Percentiles rank a stretch among this genome's conserved stretches.
These are phyloP conservation scores for Cylas formicarius DNA, from an alignment of 1,140 invertebrate genomes.

Conservation along the genomic window DNA sequence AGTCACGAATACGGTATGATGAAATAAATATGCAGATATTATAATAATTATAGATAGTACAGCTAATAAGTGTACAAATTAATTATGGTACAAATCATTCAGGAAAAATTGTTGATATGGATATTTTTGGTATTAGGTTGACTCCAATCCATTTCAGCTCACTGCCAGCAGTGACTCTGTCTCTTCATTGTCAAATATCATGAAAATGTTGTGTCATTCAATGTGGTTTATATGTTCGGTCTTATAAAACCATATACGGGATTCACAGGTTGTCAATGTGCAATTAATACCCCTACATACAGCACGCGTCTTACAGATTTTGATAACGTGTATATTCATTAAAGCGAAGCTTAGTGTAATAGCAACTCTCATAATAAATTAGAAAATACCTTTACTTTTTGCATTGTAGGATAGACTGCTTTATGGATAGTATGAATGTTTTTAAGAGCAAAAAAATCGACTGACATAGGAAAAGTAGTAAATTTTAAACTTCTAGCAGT, in stretches of 20 bases:
- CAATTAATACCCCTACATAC: slow-evolving; percentile 16
- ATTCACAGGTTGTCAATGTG: no score
- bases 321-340: slow-evolving; percentile 20
- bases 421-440: no score
- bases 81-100: slow-evolving; percentile 38
- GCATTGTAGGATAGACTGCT: no score
- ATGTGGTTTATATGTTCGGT: slow-evolving; percentile 14
- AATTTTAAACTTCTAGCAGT: no score
- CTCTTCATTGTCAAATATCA: slow-evolving; percentile 31
- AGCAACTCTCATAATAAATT: slow-evolving; percentile 14
- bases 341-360: slow-evolving; percentile 20
- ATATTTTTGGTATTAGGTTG: slow-evolving; percentile 29
- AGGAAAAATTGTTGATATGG: slow-evolving; percentile 31
- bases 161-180: slow-evolving; percentile 41
- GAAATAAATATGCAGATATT: slow-evolving; percentile 18
- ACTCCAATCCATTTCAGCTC: slow-evolving; percentile 30
- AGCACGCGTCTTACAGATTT: not conserved
- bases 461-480: no score
- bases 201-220: slow-evolving; percentile 19
- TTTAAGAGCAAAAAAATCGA: no score
- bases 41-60: slow-evolving; percentile 1
- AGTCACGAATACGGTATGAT: slow-evolving; percentile 17
- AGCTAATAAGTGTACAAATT: slow-evolving; percentile 32
- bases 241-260: no score
- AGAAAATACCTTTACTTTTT: slow-evolving; percentile 8